Conservation (phyloP, 2,888 invertebrate species). For the Dastarcus helophoroides region DNA sequence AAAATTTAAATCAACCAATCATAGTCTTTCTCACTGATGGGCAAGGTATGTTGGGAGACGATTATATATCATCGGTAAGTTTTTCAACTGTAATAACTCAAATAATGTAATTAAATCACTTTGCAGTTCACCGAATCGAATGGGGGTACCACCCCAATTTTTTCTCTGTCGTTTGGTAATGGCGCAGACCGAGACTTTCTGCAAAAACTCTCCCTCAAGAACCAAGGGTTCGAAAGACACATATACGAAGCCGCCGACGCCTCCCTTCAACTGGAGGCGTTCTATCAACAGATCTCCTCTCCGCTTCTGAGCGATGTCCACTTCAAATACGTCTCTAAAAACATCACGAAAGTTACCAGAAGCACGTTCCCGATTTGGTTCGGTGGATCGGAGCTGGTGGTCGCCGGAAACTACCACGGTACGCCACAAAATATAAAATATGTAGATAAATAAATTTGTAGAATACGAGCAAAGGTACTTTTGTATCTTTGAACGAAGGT, state of each 20-base stretch:
- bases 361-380: constrained; percentile 47
- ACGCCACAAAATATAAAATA: no score
- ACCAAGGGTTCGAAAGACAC: constrained; percentile 55
- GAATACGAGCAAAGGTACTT: no score
- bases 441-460: no score
- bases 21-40: constrained; percentile 58
- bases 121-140: constrained; percentile 39
- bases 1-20: constrained; percentile 42
- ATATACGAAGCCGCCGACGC: constrained; percentile 65
- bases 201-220: constrained; percentile 51
- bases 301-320: constrained; percentile 54
- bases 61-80: constrained; percentile 38
- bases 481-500: no score
- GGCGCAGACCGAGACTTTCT: constrained; percentile 56
- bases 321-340: constrained; percentile 48
- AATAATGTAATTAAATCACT: constrained; percentile 1
- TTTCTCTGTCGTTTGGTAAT: constrained; percentile 59
- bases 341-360: constrained; percentile 46
- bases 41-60: constrained; percentile 50
- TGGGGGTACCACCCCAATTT: constrained; percentile 41
- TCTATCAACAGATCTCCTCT: constrained; percentile 57
- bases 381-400: constrained; percentile 51
- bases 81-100: constrained; percentile 7
- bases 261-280: constrained; percentile 51
- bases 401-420: no score